phyloP scores from a whole-genome alignment of 2,113 vertebrate species.

The Dasypus novemcinctus region DNA sequence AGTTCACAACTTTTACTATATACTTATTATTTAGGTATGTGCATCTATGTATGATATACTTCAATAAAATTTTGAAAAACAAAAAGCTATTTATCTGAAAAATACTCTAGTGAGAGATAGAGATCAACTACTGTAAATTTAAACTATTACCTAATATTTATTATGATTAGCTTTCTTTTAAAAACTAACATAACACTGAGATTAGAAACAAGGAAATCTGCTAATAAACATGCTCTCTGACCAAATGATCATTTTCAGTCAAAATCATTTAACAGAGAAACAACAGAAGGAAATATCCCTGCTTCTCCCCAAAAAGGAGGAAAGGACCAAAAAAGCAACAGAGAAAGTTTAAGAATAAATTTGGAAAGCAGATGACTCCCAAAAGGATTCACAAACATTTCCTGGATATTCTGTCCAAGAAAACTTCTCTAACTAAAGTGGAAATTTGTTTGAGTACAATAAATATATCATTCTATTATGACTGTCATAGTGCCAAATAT shows the following conservation, averaged over 20 bases:
- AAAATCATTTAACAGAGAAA: constrained; percentile 26
- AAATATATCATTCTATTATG: constrained; percentile 21
- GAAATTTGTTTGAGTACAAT: constrained; percentile 47
- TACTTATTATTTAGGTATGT: too few species aligned
- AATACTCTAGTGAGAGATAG: background rate
- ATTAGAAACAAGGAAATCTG: constrained; percentile 44
- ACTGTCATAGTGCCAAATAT: constrained; percentile 42
- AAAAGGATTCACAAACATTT: constrained; percentile 58
- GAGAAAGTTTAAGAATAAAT: constrained; percentile 41
- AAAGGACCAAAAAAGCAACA: background rate
- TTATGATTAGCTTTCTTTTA: constrained; percentile 65
- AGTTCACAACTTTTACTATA: too few species aligned
- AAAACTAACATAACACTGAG: constrained; percentile 31
- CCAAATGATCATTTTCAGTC: constrained; percentile 33
- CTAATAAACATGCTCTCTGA: constrained; percentile 32
- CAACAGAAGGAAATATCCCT: background rate
- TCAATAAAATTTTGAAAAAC: background rate
- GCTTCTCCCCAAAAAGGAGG: background rate
- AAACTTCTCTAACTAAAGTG: constrained; percentile 43
- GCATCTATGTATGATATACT: too few species aligned
- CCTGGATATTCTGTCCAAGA: constrained; percentile 16
- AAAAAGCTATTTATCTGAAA: constrained; percentile 21
- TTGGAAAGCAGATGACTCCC: constrained; percentile 27
- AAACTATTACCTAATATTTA: constrained; percentile 49
- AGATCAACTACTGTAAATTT: constrained; percentile 37